Evolutionary conservation across 2,888 invertebrate genomes (phyloP).

Genomic region (Criorhina ranunculi): DNA sequence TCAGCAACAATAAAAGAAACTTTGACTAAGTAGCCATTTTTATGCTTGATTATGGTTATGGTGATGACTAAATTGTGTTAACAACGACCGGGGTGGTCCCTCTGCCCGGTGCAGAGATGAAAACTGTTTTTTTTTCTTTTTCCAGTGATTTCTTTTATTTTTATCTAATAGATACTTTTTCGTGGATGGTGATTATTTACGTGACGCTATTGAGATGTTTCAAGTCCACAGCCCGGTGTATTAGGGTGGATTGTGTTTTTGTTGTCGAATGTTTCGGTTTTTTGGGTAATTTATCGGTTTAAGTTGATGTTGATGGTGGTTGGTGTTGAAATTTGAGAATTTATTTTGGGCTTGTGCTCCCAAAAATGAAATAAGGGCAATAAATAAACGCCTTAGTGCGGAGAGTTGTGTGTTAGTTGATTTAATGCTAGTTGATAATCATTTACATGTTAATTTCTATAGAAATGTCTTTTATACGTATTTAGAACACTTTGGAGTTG

Average conservation of each 20-base stretch:
- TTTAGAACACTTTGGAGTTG: slow-evolving; percentile 13
- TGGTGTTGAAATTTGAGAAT: slow-evolving; percentile 75
- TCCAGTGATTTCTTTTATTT: slow-evolving; percentile 34
- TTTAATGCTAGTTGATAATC: slow-evolving; percentile 63
- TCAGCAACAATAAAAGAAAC: slow-evolving; percentile 40
- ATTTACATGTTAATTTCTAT: slow-evolving; percentile 63
- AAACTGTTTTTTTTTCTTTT: slow-evolving; percentile 22
- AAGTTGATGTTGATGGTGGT: slow-evolving; percentile 61
- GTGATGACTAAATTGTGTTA: slow-evolving; percentile 69
- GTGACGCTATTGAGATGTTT: slow-evolving; percentile 60
- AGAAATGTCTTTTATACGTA: slow-evolving; percentile 15
- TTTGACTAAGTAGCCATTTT: slow-evolving; percentile 60
- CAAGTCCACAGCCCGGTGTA: background rate
- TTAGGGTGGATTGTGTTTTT: slow-evolving; percentile 12
- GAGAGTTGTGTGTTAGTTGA: slow-evolving; percentile 58
- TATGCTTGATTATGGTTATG: slow-evolving; percentile 56
- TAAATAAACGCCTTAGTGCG: slow-evolving; percentile 68
- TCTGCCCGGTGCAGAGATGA: background rate
- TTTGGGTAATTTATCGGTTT: slow-evolving; percentile 63
- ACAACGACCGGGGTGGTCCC: slow-evolving; percentile 58
- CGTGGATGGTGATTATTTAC: slow-evolving; percentile 33
- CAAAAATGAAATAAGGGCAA: slow-evolving; percentile 64
- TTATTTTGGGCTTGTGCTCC: slow-evolving; percentile 54
- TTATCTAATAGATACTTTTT: slow-evolving; percentile 67
- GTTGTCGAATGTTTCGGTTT: background rate